Base-by-base conservation (phyloP, 1,140 invertebrate species). In the Drosophila asahinai region DNA sequence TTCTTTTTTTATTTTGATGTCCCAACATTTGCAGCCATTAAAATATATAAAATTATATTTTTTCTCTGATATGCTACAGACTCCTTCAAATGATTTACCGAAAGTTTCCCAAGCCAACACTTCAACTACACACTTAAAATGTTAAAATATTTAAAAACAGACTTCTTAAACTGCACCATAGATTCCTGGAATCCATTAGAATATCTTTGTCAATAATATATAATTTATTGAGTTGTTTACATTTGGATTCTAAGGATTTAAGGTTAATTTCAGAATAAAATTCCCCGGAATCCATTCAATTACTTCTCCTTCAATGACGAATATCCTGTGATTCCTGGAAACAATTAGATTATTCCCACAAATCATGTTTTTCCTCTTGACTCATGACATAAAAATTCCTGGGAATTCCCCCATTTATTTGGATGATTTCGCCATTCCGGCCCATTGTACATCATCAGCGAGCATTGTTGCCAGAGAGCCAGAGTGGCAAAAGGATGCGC, bases 371-470 rank as follows among this genome's bases (percentile, higher is more conserved):
- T 33, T 19, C 17, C 27, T n/a, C 0, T 19, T 22, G 2, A 25
- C 40, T 42, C 12, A 3, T 12, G 3, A 5, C 33, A 11, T 11
- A 15, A 22, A 49, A 15, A 12, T 30, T 27, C 22, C 27, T 15
- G 7, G 30, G 27, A 63, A 63, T 66, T 45, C 15, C 38, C 57
- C 27, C 30, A 48, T 51, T 51, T 60, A 30, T 51, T 25, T 51
- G 15, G 19, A 36, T 66, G 36, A 51, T 54, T 73, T 43, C 14
- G 11, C 15, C n/a, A 9, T 47, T 52, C 38, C 54, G 30, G 27
- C 36, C 75, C 81, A 87, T 71, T 71, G 83, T 87, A 67, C 83
- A 54, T 57, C 62, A 64, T 81, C 74, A 79, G 49, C 19, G 72
- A 87, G 80, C 64, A 64, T 78, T 77, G 64, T 78, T 73, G 33